These are phyloP conservation scores for Drosophila parvula DNA, from an alignment of 1,140 invertebrate genomes.

Conservation along the genomic window DNA sequence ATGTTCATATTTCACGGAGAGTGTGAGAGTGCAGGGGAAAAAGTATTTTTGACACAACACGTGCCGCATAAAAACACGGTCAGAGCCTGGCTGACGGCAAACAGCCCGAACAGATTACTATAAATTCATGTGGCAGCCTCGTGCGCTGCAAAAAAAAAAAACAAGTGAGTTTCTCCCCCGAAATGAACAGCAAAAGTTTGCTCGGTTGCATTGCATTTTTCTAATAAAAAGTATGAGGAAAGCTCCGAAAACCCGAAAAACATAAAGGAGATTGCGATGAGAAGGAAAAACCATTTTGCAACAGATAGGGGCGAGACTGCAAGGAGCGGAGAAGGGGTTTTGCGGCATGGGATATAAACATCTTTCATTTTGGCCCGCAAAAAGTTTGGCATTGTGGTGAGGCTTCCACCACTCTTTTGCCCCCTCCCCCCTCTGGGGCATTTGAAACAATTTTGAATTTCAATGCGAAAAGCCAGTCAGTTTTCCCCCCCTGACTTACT, in stretches of 20 bases:
- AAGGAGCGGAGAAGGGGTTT: not conserved
- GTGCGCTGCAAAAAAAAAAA: slow-evolving; percentile 14
- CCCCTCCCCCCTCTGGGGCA: not conserved
- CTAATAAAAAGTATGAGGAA: slow-evolving; percentile 10
- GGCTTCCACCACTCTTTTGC: not conserved
- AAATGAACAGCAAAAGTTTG: slow-evolving; percentile 40
- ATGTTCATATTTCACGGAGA: slow-evolving; percentile 29
- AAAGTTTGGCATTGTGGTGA: slow-evolving; percentile 46
- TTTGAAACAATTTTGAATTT: slow-evolving; percentile 46
- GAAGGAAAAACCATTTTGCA: slow-evolving; percentile 40
- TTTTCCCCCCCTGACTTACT: not conserved
- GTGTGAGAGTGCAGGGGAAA: slow-evolving; percentile 12
- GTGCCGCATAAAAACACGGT: not conserved
- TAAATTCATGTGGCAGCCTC: slow-evolving; percentile 23
- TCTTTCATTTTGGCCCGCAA: slow-evolving; percentile 44
- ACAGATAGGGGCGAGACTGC: slow-evolving; percentile 13
- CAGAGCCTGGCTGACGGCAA: slow-evolving; percentile 1
- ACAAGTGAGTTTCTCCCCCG: slow-evolving; percentile 20
- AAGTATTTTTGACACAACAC: slow-evolving; percentile 15
- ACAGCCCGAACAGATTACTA: slow-evolving; percentile 20
- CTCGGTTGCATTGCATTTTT: slow-evolving; percentile 27
- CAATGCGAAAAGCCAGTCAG: slow-evolving; percentile 39
- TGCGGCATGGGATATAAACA: not conserved
- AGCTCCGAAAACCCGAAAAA: slow-evolving; percentile 11
- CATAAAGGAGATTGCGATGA: slow-evolving; percentile 23